Evolutionary conservation across 2,797 vertebrate species (phyloP).

Genomic region (Leontocebus nigricollis): DNA sequence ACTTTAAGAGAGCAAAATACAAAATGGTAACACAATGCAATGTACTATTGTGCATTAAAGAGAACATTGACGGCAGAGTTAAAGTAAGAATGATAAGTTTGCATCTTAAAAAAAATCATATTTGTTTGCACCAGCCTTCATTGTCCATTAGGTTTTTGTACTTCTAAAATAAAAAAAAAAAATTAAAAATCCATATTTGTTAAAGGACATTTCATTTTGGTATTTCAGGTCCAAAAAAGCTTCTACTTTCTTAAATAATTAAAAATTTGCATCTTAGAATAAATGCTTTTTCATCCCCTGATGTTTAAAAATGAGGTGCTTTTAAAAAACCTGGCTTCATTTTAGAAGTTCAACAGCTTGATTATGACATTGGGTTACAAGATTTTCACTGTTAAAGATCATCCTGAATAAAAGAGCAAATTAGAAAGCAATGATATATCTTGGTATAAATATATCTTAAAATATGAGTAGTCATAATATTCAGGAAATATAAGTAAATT

Average conservation of each 20-base stretch:
- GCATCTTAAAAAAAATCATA: constrained; percentile 43
- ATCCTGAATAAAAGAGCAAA: constrained; percentile 75
- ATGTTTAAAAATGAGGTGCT: constrained; percentile 63
- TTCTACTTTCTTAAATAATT: constrained; percentile 63
- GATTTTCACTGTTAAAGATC: constrained; percentile 71
- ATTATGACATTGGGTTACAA: constrained; percentile 73
- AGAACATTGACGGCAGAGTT: constrained; percentile 35
- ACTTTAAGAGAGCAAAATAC: constrained; percentile 20
- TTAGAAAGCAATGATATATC: constrained; percentile 70
- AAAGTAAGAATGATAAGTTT: constrained; percentile 33
- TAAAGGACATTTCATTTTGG: constrained; percentile 15
- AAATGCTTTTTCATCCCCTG: constrained; percentile 47
- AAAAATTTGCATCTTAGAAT: constrained; percentile 55
- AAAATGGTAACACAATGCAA: constrained; percentile 24
- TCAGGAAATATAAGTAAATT: constrained; percentile 74
- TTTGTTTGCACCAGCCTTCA: neutral
- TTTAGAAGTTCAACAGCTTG: constrained; percentile 73
- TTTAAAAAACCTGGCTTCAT: constrained; percentile 52
- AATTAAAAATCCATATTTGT: neutral
- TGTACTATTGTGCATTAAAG: constrained; percentile 30
- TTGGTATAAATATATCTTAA: constrained; percentile 73
- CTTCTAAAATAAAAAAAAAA: no score
- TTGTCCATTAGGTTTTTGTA: no score
- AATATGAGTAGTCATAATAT: constrained; percentile 79
- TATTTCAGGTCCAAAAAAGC: constrained; percentile 31